A percentile compares a stretch with the other conserved stretches of the same genome.
phyloP scores from a whole-genome alignment of 2,888 invertebrate genomes.

The Halictus ligatus region DNA sequence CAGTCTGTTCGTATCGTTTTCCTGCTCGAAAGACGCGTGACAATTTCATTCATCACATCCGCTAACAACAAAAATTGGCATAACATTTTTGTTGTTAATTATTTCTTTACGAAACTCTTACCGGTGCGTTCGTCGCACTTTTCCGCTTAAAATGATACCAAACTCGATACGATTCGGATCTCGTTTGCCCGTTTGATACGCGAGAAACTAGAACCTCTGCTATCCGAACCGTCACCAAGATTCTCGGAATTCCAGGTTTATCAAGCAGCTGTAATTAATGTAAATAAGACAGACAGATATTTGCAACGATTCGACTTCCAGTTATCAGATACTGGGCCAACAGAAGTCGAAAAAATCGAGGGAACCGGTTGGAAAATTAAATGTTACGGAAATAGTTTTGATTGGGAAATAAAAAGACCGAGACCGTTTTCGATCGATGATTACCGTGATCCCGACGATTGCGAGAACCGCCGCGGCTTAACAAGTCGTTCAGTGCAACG shows the following conservation, averaged over 20 bases:
- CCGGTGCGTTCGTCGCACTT: background rate
- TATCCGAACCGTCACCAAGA: background rate
- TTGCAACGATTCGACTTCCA: background rate
- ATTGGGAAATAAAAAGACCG: background rate
- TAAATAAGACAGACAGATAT: background rate
- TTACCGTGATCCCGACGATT: constrained; percentile 22
- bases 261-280: background rate
- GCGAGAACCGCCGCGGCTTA: background rate
- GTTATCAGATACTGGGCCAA: background rate
- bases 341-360: background rate
- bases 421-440: constrained; percentile 7
- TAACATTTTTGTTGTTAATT: background rate
- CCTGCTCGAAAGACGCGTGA: background rate
- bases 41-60: background rate
- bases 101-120: background rate
- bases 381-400: background rate
- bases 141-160: background rate
- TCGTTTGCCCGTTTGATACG: background rate
- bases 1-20: background rate
- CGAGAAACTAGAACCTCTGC: background rate
- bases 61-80: background rate
- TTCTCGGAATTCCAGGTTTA: background rate
- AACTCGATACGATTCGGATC: background rate
- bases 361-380: background rate
- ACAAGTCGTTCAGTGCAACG: constrained; percentile 63